These are phyloP conservation scores for Butorides virescens DNA, from an alignment of 2,113 vertebrate species.

Conservation along the genomic window DNA sequence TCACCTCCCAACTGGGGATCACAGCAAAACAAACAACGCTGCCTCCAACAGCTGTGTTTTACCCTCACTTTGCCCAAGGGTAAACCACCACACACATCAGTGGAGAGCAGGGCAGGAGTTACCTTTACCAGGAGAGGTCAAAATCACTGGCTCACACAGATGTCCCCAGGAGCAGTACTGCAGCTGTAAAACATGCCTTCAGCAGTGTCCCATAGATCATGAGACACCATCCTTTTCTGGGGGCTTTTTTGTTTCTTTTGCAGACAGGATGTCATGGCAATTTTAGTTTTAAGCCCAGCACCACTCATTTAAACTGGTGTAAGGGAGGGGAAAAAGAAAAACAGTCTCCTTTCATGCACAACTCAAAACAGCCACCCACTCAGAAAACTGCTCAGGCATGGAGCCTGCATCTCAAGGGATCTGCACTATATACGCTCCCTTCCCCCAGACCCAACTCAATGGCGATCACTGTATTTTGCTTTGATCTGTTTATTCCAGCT, in stretches of 20 bases:
- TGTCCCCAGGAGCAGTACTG: background rate
- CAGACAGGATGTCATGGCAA: background rate
- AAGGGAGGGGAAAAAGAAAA: background rate
- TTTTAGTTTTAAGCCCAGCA: background rate
- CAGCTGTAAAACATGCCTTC: background rate
- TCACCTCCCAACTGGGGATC: background rate
- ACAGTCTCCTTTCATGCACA: background rate
- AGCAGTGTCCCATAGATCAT: background rate
- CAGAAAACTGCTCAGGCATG: background rate
- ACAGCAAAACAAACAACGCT: background rate
- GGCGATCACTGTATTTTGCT: background rate
- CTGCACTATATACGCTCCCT: background rate
- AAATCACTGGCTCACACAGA: background rate
- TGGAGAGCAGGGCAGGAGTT: background rate
- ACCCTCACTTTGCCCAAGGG: background rate
- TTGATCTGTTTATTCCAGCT: background rate
- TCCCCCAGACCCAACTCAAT: background rate
- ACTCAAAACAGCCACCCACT: conserved; percentile 6
- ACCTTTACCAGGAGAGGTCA: background rate
- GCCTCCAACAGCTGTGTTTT: background rate
- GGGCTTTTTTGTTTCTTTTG: background rate
- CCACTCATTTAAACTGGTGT: background rate
- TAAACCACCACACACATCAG: background rate
- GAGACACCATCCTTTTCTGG: background rate
- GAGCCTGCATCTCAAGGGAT: background rate